Conservation (phyloP, 1,140 invertebrate genomes). For the Bombus waltoni region DNA sequence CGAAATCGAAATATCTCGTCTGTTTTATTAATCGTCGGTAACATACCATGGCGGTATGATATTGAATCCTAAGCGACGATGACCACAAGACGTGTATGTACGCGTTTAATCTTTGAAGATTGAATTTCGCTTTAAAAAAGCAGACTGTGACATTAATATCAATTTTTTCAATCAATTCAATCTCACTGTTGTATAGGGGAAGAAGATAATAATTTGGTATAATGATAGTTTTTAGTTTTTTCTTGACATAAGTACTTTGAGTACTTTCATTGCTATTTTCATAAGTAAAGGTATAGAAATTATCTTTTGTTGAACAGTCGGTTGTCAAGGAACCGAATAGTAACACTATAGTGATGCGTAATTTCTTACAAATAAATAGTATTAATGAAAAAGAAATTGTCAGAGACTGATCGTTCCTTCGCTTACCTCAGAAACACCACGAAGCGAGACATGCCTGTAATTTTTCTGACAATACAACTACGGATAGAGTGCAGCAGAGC, state of each 20-base stretch:
- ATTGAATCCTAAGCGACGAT: background rate
- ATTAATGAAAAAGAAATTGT: conserved; percentile 34
- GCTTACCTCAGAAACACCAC: conserved; percentile 24
- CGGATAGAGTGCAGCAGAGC: conserved; percentile 7
- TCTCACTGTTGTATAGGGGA: background rate
- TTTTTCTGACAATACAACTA: conserved; percentile 32
- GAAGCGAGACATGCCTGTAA: conserved; percentile 29
- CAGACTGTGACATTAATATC: background rate
- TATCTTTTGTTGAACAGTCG: background rate
- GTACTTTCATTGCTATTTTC: background rate
- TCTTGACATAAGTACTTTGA: background rate
- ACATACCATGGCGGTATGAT: background rate
- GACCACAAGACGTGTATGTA: background rate
- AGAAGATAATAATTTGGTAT: background rate
- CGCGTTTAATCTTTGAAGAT: background rate
- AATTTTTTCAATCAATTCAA: background rate
- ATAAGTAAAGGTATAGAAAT: background rate
- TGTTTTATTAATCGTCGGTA: conserved; percentile 11
- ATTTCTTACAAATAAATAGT: conserved; percentile 22
- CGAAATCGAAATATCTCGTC: conserved; percentile 10
- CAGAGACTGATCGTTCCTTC: conserved; percentile 37
- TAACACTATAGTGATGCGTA: background rate
- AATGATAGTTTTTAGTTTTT: background rate
- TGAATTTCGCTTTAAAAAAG: background rate
- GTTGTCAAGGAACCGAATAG: background rate